Conservation (phyloP, 2,113 vertebrate genomes). For the Petroica traversi region DNA sequence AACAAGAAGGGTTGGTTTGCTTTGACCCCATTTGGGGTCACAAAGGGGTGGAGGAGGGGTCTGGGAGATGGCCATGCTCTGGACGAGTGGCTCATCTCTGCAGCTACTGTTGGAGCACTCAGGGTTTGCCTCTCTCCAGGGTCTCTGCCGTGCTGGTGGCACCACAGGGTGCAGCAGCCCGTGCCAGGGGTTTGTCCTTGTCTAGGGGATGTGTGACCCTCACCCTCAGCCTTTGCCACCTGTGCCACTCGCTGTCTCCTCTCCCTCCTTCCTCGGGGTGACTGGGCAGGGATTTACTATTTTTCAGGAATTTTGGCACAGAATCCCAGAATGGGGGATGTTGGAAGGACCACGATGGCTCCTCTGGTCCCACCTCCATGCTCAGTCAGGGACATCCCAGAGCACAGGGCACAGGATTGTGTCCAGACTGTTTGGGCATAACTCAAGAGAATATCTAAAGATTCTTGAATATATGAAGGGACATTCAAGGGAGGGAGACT, state of each 20-base stretch:
- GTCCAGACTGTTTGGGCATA: neutral
- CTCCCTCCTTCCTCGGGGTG: neutral
- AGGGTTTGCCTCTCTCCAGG: neutral
- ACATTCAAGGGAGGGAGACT: neutral
- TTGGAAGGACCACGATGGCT: neutral
- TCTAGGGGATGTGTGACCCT: neutral
- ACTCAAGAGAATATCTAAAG: neutral
- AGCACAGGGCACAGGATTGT: neutral
- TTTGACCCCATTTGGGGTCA: neutral
- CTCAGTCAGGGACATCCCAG: neutral
- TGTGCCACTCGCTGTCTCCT: accelerated
- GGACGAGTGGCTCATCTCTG: accelerated
- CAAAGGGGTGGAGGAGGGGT: neutral
- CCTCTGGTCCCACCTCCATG: neutral
- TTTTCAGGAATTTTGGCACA: neutral
- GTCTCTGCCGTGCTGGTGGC: neutral
- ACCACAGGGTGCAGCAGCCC: accelerated
- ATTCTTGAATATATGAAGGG: neutral
- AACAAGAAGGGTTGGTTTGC: neutral
- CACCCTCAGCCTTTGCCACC: neutral
- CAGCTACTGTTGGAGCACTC: accelerated
- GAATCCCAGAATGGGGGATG: neutral
- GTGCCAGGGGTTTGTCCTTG: neutral
- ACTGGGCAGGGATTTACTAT: neutral
- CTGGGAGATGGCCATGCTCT: accelerated